A percentile compares a stretch with the other conserved stretches of the same genome.
phyloP scores from a whole-genome alignment of 2,113 vertebrate species.

The Tinamus guttatus region DNA sequence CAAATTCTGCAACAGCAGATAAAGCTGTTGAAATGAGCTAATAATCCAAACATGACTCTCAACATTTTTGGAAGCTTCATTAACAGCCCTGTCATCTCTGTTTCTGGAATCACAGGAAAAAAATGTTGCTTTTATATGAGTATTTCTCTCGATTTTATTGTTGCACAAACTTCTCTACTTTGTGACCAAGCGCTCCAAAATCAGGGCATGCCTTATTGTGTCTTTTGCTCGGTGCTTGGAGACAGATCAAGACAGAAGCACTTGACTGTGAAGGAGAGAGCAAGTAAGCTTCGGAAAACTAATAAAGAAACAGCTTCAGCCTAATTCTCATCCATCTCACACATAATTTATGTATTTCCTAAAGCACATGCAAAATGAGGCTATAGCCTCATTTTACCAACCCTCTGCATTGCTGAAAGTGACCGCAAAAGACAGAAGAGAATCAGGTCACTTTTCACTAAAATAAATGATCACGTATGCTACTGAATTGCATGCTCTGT shows the following conservation, averaged over 20 bases:
- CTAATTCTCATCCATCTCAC: background rate
- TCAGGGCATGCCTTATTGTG: background rate
- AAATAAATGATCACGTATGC: background rate
- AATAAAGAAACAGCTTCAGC: background rate
- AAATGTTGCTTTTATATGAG: background rate
- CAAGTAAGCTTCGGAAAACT: background rate
- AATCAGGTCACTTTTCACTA: background rate
- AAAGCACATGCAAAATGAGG: background rate
- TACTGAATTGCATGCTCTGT: background rate
- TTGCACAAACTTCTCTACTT: background rate
- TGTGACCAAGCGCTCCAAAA: background rate
- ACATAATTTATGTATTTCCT: background rate
- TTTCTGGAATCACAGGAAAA: background rate
- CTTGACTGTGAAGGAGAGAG: background rate
- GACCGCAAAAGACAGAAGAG: background rate
- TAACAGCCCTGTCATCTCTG: background rate
- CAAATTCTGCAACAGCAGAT: background rate
- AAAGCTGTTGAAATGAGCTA: conserved; percentile 1
- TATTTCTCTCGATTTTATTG: background rate
- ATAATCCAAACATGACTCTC: background rate
- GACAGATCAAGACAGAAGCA: background rate
- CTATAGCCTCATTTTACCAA: background rate
- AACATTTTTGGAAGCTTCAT: background rate
- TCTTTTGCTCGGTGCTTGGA: background rate
- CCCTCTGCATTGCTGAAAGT: background rate